Conservation (phyloP, 2,113 vertebrate species). For the Pristiophorus japonicus region DNA sequence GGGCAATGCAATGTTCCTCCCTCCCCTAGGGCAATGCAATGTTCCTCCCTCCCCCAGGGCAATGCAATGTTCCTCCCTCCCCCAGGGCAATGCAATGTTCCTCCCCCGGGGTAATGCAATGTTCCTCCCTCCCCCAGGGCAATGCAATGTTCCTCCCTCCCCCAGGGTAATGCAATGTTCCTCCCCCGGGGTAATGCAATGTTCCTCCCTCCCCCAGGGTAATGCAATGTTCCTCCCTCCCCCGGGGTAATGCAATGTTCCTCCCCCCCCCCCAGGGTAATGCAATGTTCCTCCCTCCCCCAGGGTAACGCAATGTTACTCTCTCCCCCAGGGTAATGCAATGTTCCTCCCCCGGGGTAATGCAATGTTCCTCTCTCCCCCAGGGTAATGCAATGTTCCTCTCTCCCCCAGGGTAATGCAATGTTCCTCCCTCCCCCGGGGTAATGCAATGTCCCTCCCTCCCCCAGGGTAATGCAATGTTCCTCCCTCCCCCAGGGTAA, state of each 20-base stretch:
- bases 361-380: constrained; percentile 41
- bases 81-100: constrained; percentile 46
- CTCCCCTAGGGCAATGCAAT: constrained; percentile 39
- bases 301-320: constrained; percentile 43
- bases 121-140: no score
- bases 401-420: constrained; percentile 43
- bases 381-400: not conserved
- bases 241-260: no score
- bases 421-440: constrained; percentile 38
- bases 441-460: no score
- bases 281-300: constrained; percentile 38
- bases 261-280: no score
- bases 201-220: constrained; percentile 39
- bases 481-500: no score
- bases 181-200: constrained; percentile 27
- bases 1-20: not conserved
- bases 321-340: no score
- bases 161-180: no score
- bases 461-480: no score
- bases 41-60: constrained; percentile 38
- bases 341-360: constrained; percentile 36
- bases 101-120: no score
- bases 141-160: no score
- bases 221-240: constrained; percentile 44
- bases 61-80: not conserved